Percentiles rank a stretch among this genome's conserved stretches.
These are phyloP conservation scores for Cinara cedri DNA, from an alignment of 2,888 invertebrate species.

Conservation along the genomic window DNA sequence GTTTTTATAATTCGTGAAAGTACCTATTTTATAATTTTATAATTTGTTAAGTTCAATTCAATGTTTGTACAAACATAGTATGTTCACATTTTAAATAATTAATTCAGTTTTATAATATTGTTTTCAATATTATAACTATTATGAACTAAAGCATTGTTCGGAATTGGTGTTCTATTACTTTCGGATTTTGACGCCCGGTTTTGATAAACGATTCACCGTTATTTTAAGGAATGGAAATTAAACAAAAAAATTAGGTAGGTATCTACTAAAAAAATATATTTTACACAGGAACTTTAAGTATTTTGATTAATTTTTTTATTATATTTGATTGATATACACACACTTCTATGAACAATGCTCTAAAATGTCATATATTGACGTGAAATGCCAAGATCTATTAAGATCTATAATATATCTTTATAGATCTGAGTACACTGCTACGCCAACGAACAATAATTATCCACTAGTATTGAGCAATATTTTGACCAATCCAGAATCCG, in stretches of 20 bases:
- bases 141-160: conserved; percentile 3
- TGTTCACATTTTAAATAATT: conserved; percentile 1
- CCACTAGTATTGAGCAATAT: too few relatives aligned
- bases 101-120: not conserved
- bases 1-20: not conserved
- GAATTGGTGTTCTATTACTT: conserved; percentile 29
- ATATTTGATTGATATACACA: too few relatives aligned
- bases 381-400: too few relatives aligned
- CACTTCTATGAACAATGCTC: too few relatives aligned
- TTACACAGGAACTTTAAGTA: not conserved
- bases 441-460: too few relatives aligned
- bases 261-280: not conserved
- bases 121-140: not conserved
- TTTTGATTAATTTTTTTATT: too few relatives aligned
- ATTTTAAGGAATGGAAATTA: conserved; percentile 31
- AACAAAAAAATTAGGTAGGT: too few relatives aligned
- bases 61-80: not conserved
- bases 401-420: too few relatives aligned
- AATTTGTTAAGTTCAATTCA: conserved; percentile 1
- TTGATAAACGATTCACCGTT: not conserved
- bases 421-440: too few relatives aligned
- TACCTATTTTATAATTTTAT: not conserved
- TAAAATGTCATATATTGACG: too few relatives aligned
- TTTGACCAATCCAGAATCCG: too few relatives aligned
- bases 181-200: conserved; percentile 15